Evolutionary conservation across 1,140 invertebrate species (phyloP).

Genomic region (Callitettix versicolor): DNA sequence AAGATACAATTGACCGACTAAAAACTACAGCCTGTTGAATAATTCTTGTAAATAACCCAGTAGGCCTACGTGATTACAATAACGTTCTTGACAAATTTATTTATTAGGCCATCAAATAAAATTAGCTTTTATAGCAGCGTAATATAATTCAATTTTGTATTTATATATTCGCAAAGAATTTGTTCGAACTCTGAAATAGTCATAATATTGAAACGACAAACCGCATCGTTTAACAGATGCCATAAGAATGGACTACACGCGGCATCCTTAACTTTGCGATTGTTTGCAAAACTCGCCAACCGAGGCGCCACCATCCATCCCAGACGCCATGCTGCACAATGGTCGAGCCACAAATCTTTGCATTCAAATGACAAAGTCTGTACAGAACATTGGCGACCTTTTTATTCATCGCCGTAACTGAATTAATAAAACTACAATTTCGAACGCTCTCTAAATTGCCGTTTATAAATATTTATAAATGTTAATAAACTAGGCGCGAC

Average conservation of each 20-base stretch:
- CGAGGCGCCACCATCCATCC: constrained; percentile 12
- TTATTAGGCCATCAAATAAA: too few relatives aligned
- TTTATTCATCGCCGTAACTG: background rate
- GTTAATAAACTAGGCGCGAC: background rate
- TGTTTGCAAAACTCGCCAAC: constrained; percentile 4
- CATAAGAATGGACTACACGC: background rate
- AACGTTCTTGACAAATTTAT: too few relatives aligned
- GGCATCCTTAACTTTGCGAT: constrained; percentile 2
- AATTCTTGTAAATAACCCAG: too few relatives aligned
- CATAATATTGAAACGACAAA: too few relatives aligned
- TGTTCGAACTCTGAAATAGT: too few relatives aligned
- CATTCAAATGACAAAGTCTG: background rate
- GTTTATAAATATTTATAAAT: constrained; percentile 11
- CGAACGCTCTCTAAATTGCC: constrained; percentile 9
- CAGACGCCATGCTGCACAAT: constrained; percentile 1
- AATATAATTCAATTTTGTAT: too few relatives aligned
- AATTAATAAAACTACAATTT: constrained; percentile 5
- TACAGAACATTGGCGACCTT: background rate
- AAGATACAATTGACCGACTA: too few relatives aligned
- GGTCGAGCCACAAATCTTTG: constrained; percentile 8
- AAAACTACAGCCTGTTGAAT: too few relatives aligned
- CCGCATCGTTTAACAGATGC: too few relatives aligned
- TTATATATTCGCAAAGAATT: too few relatives aligned
- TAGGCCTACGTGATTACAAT: too few relatives aligned
- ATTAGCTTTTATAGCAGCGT: too few relatives aligned